Conservation (phyloP, 2,113 vertebrate species). For the Triplophysa rosa region DNA sequence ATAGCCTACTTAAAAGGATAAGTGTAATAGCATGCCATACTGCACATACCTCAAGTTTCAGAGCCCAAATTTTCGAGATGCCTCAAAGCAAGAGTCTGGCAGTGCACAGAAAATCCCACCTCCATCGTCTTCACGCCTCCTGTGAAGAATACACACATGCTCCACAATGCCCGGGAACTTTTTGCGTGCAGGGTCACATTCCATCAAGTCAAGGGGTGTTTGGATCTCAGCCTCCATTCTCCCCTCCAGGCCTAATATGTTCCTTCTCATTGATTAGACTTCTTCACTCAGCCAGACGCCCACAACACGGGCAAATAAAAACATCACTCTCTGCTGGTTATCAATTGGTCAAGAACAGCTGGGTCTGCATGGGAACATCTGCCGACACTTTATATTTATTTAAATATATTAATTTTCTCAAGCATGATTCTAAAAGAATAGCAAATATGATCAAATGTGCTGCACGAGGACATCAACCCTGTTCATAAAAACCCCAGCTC, state of each 20-base stretch:
- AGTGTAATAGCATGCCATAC: background rate
- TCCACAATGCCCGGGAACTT: background rate
- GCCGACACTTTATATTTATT: no score
- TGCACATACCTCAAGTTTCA: background rate
- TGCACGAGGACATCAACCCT: background rate
- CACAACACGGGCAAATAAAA: slow-evolving; percentile 21
- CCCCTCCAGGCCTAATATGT: slow-evolving; percentile 17
- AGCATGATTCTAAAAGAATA: background rate
- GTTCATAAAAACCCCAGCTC: background rate
- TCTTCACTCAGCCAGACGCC: slow-evolving; percentile 21
- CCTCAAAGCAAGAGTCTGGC: slow-evolving; percentile 30
- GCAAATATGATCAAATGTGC: slow-evolving; percentile 13
- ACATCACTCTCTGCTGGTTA: slow-evolving; percentile 14
- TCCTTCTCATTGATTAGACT: slow-evolving; percentile 32
- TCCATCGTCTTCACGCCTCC: slow-evolving; percentile 35
- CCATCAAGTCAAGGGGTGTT: slow-evolving; percentile 24
- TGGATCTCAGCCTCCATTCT: slow-evolving; percentile 27
- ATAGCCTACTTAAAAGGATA: no score
- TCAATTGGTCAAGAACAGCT: slow-evolving; percentile 12
- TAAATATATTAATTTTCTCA: background rate
- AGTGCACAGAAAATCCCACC: slow-evolving; percentile 10
- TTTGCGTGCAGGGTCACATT: slow-evolving; percentile 38
- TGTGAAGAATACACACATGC: slow-evolving; percentile 27
- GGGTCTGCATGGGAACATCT: background rate
- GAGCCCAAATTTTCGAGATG: slow-evolving; percentile 1